Conservation (phyloP, 2,888 invertebrate genomes). For the Ommatoiulus sabulosus region DNA sequence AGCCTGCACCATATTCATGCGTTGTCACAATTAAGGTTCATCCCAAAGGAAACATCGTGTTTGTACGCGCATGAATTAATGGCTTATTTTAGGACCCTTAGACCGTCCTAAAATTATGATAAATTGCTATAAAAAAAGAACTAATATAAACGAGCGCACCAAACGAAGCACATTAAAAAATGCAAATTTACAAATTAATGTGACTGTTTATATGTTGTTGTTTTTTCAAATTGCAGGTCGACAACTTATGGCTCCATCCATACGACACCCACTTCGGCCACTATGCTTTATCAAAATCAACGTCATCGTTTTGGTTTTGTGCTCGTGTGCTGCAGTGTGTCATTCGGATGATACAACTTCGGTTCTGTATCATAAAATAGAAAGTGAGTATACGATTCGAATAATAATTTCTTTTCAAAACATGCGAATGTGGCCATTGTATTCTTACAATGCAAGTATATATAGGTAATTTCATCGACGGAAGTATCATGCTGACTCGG, state of each 20-base stretch:
- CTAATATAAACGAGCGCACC: too few relatives aligned
- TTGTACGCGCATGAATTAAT: not conserved
- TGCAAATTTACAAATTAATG: not conserved
- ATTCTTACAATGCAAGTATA: not conserved
- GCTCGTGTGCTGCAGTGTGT: not conserved
- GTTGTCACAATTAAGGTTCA: not conserved
- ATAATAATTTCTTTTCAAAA: not conserved
- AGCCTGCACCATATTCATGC: not conserved
- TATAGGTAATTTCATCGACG: too few relatives aligned
- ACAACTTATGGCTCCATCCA: slow-evolving; percentile 29
- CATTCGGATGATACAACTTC: not conserved
- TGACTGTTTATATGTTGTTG: not conserved
- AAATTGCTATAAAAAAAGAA: too few relatives aligned
- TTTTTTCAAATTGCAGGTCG: not conserved
- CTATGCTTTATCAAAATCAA: not conserved
- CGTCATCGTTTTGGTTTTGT: not conserved
- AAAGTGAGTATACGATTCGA: not conserved
- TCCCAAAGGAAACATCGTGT: slow-evolving; percentile 20
- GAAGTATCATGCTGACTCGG: not conserved
- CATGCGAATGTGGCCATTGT: not conserved
- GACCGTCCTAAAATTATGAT: not conserved
- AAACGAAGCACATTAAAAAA: not conserved
- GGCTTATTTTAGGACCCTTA: not conserved
- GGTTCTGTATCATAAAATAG: not conserved
- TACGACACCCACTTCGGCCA: not conserved